phyloP scores from a whole-genome alignment of 2,888 invertebrate species.

The Lithodes maja region DNA sequence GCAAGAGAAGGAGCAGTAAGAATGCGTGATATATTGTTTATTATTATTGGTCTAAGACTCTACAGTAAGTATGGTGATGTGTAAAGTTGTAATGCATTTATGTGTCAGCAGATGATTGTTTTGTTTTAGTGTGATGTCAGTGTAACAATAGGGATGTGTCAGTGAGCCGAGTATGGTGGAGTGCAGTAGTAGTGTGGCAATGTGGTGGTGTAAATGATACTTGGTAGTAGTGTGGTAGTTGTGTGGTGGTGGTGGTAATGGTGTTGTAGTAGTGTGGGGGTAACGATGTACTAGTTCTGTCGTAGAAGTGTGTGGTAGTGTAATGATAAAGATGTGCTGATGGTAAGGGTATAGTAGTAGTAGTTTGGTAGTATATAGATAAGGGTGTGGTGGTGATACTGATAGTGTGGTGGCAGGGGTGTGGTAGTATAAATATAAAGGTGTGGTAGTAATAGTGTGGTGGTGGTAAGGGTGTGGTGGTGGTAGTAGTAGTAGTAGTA shows the following conservation, averaged over 20 bases:
- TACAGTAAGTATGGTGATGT: too few relatives aligned
- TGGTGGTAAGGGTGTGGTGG: background rate
- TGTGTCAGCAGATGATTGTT: too few relatives aligned
- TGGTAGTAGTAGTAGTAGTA: background rate
- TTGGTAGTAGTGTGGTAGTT: background rate
- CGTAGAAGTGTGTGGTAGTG: background rate
- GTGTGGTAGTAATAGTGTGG: background rate
- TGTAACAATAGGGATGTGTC: background rate
- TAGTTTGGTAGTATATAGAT: background rate
- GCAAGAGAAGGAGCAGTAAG: too few relatives aligned
- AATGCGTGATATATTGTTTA: too few relatives aligned
- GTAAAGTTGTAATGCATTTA: too few relatives aligned
- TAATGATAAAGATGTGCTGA: background rate
- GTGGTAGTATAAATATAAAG: background rate
- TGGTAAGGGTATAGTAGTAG: background rate
- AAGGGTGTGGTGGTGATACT: slow-evolving; percentile 17
- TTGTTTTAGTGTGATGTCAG: too few relatives aligned
- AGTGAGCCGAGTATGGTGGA: background rate
- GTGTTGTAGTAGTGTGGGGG: background rate
- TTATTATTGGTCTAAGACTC: too few relatives aligned
- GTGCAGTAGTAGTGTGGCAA: background rate
- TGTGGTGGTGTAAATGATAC: background rate
- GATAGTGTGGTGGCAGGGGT: slow-evolving; percentile 20
- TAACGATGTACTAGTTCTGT: background rate
- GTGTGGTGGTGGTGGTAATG: background rate